phyloP scores from a whole-genome alignment of 2,113 vertebrate genomes.

The Erpornis zantholeuca region DNA sequence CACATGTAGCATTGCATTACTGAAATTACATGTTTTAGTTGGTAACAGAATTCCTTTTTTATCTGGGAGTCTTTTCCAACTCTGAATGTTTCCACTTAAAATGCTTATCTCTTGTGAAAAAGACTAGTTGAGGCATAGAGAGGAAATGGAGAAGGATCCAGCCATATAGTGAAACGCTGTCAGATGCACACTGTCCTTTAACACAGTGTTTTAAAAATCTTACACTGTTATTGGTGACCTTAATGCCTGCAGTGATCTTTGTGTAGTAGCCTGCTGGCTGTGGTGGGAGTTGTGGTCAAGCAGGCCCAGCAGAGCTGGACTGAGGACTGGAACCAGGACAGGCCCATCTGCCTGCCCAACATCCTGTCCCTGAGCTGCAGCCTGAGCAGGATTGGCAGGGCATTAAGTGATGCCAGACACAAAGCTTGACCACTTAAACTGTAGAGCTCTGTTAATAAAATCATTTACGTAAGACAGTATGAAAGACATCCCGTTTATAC shows the following conservation, averaged over 20 bases:
- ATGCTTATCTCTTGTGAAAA: background rate
- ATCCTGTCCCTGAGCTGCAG: background rate
- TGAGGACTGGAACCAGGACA: background rate
- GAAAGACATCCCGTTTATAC: background rate
- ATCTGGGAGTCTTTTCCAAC: background rate
- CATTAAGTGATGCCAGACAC: background rate
- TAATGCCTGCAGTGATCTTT: background rate
- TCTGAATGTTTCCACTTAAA: background rate
- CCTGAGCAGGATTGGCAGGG: background rate
- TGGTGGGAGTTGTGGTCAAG: background rate
- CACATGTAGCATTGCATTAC: background rate
- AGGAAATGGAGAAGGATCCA: background rate
- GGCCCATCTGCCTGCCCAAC: background rate
- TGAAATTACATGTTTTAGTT: background rate
- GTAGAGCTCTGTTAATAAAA: background rate
- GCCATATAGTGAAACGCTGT: background rate
- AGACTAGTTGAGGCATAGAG: background rate
- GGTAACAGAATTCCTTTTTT: background rate
- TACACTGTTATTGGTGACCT: background rate
- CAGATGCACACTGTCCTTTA: background rate
- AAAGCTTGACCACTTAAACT: background rate
- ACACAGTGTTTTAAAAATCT: background rate
- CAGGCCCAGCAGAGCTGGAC: background rate
- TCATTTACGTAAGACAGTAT: background rate
- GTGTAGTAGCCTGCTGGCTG: background rate